Conservation (phyloP, 2,797 vertebrate species). For the Rhyacichthys aspro region DNA sequence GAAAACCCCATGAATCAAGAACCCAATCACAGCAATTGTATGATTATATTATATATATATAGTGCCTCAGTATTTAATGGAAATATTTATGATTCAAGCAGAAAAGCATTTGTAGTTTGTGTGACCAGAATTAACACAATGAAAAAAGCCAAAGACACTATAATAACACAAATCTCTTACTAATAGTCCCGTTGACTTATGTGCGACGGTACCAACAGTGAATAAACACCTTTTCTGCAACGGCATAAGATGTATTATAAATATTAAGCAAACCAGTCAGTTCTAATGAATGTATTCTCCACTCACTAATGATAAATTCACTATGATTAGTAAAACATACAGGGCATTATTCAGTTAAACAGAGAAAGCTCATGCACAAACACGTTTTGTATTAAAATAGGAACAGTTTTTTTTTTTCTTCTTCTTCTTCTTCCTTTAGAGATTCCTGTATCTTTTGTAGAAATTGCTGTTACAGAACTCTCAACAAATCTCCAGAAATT, state of each 20-base stretch:
- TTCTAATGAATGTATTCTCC: constrained; percentile 27
- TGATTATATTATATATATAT: too few relatives aligned
- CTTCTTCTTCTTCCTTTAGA: constrained; percentile 28
- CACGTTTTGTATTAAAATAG: constrained; percentile 39
- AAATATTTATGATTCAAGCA: too few relatives aligned
- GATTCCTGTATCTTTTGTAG: constrained; percentile 38
- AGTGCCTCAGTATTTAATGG: too few relatives aligned
- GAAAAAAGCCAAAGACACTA: constrained; percentile 10
- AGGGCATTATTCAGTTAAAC: constrained; percentile 44
- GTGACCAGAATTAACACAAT: neutral
- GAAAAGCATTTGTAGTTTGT: neutral
- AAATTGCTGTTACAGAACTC: constrained; percentile 42
- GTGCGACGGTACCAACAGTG: constrained; percentile 5
- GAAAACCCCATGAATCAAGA: too few relatives aligned
- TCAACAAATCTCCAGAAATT: constrained; percentile 62
- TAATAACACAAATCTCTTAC: constrained; percentile 21
- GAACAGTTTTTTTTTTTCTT: constrained; percentile 28
- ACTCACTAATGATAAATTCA: constrained; percentile 22
- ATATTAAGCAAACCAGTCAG: constrained; percentile 32
- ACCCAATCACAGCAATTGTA: too few relatives aligned
- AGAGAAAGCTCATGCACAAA: constrained; percentile 39
- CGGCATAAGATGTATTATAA: constrained; percentile 11
- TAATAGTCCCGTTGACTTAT: constrained; percentile 12
- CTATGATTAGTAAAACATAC: constrained; percentile 27
- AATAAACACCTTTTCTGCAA: constrained; percentile 18